Base-by-base conservation (phyloP, 2,797 vertebrate species). In the Crax fasciolata region DNA sequence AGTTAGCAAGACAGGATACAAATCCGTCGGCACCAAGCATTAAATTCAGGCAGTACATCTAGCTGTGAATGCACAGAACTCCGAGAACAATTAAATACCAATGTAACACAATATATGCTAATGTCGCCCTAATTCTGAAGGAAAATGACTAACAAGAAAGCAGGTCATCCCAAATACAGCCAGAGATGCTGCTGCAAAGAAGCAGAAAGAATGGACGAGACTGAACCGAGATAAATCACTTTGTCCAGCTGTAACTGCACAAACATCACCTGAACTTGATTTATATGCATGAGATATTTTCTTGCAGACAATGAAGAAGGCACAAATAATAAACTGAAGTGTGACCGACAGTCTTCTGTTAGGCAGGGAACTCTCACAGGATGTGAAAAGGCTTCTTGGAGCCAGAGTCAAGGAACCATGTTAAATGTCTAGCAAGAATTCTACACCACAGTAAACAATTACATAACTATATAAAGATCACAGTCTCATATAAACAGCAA, bases 61-160 rank as follows among this genome's bases (percentile, higher is more conserved):
- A 79, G 55, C 30, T 28, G 4, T 38, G 52, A 85, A 71, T 67
- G 38, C 39, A 71, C 5, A 3, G 1, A 85, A 74, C 65, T 74
- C 65, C 24, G 80, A 77, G 61, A 74, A 91, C 59, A 85, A 68
- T 16, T 32, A 52, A 80, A 81, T 38, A 74, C 49, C 91, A 93
- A 86, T 88, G 71, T 84, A 93, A 63, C 49, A 73, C 41, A 52
- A 51, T 9, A 9, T 78, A 95, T 86, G 79, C 73, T 91, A 96
- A 91, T 86, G 88, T 23, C 90, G 92, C 52, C 92, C 94, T 90
- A 57, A 93, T 91, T 96, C 46, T 44, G 46, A 67, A 63, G 41
- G 44, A n/a, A 90, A 80, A 73, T 0, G 0, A 77, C 89, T 95
- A 94, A 55, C 48, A 91, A 82, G 75, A 73, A 96, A 95, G 76